phyloP scores from a whole-genome alignment of 1,140 invertebrate species.

The Drosophila punjabiensis region DNA sequence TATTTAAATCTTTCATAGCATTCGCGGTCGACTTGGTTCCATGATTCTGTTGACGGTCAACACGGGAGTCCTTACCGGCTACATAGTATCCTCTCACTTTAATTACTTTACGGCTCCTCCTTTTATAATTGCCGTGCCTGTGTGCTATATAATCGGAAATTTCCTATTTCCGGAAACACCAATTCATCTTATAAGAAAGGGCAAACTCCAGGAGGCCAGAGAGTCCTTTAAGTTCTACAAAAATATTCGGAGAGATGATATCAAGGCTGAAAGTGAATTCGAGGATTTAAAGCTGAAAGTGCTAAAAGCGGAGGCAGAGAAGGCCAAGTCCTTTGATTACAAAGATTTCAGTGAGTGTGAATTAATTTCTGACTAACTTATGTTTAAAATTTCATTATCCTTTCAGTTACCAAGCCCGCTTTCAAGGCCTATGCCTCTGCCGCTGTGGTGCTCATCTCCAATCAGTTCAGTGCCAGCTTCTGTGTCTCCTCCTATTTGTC shows the following conservation, averaged over 20 bases:
- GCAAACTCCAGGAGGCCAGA: constrained; percentile 88
- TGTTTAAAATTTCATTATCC: no score
- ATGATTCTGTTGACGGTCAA: constrained; percentile 93
- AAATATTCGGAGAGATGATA: constrained; percentile 47
- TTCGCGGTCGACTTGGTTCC: constrained; percentile 92
- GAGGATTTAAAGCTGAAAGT: constrained; percentile 50
- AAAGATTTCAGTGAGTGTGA: constrained; percentile 71
- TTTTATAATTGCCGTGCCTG: constrained; percentile 88
- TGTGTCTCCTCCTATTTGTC: constrained; percentile 63
- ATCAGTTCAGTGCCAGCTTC: constrained; percentile 62
- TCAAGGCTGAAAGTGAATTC: constrained; percentile 45
- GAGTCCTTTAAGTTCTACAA: constrained; percentile 86
- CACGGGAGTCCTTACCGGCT: constrained; percentile 91
- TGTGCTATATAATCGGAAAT: constrained; percentile 89
- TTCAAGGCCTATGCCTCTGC: constrained; percentile 46
- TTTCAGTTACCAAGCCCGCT: constrained; percentile 43
- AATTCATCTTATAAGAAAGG: constrained; percentile 88
- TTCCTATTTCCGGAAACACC: constrained; percentile 93
- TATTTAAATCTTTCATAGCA: constrained; percentile 80
- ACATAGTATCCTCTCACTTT: constrained; percentile 89
- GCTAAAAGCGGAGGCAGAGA: constrained; percentile 37
- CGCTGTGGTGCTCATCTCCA: constrained; percentile 34
- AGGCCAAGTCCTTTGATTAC: constrained; percentile 30
- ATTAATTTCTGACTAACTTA: background rate
- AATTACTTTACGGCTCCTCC: constrained; percentile 89